Evolutionary conservation across 1,140 invertebrate genomes (phyloP), one percentile per base, ranked within the genome.

Genomic region (Eumaeus atala): DNA sequence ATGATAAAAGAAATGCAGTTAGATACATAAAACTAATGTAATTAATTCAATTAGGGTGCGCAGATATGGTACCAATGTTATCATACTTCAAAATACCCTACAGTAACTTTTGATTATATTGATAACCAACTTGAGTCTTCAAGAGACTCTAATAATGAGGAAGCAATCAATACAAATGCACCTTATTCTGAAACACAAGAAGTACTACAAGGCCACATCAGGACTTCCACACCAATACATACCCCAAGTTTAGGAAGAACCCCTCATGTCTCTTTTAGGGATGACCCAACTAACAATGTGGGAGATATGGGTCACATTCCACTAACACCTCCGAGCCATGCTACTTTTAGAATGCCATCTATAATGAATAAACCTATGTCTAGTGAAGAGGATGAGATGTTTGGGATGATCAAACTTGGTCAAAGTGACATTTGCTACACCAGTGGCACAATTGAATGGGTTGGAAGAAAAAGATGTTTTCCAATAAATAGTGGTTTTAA

Each of bases 371-470:
- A 61, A 49, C 69, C 71, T 48, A 53, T 56, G 33, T 62, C 58
- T 36, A 48, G 54, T 49, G 54, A 66, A 37, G 51, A 67, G 35
- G 56, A 74, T 42, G 65, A 72, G 52, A 53, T 87, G 28, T 87
- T 77, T 76, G 84, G 84, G 1, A 77, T 87, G 78, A 78, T 87
- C 42, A 84, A 78, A 65, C 61, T 87, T 14, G 72, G 68, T 51
- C 70, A 80, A 35, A 72, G 74, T 72, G 82, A 87, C 72, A 70
- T 84, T 3, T 85, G 82, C 61, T 87, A 87, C 54, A 87, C 80
- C 2, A 85, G 76, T 71, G 84, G 84, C 5, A 81, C 69, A 16
- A 84, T 87, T 53, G 82, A 87, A 58, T 87, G 84, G 84, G 84
- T 87, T 7, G 81, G 81, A 11, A 68, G 75, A 37, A 87, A 87